A percentile compares a stretch with the other conserved stretches of the same genome.
phyloP scores from a whole-genome alignment of 2,888 invertebrate genomes.

The Junonia oenone region DNA sequence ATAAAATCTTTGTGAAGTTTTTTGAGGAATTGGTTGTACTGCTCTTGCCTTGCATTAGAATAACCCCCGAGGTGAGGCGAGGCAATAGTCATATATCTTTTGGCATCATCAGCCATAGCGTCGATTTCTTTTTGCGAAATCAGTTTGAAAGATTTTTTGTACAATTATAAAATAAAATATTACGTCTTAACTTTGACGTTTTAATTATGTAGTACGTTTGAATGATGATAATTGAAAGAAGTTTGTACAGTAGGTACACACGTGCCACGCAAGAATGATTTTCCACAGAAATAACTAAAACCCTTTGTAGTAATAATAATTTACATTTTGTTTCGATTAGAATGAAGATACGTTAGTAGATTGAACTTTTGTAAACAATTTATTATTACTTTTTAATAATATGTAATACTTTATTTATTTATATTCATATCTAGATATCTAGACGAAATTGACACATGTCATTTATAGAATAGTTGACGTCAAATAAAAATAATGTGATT shows the following conservation, averaged over 20 bases:
- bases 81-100: constrained; percentile 24
- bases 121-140: constrained; percentile 19
- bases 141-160: constrained; percentile 17
- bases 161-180: constrained; percentile 2
- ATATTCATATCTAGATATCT: neutral
- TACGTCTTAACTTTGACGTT: neutral
- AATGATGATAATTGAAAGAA: neutral
- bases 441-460: neutral
- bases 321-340: no score
- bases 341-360: no score
- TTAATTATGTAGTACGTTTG: neutral
- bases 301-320: neutral
- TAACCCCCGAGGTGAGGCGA: constrained; percentile 46
- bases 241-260: neutral
- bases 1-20: constrained; percentile 59
- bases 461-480: neutral
- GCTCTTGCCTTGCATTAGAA: constrained; percentile 51
- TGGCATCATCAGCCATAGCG: constrained; percentile 42
- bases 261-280: neutral
- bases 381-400: no score
- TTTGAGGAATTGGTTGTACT: constrained; percentile 51
- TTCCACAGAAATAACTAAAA: no score
- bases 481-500: constrained; percentile 11
- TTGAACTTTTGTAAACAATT: no score
- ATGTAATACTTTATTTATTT: neutral